phyloP scores from a whole-genome alignment of 1,140 invertebrate genomes.

The Armadillidium nasatum region DNA sequence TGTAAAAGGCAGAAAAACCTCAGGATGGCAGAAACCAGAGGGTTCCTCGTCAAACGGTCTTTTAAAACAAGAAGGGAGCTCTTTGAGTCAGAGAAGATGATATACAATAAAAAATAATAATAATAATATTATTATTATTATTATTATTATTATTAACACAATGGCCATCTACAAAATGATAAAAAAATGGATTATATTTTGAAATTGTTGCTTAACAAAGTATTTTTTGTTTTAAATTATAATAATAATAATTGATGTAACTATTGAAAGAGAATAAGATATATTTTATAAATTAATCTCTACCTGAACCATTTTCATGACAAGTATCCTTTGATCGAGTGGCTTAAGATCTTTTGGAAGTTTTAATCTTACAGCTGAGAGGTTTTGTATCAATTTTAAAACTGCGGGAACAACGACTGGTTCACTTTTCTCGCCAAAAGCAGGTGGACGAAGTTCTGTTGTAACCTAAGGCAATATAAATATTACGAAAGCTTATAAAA shows the following conservation, averaged over 20 bases:
- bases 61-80: no score
- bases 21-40: no score
- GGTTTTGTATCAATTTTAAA: constrained; percentile 73
- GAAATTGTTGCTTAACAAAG: no score
- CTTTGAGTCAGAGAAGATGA: no score
- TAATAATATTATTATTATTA: background rate
- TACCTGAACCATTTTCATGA: constrained; percentile 76
- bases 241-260: background rate
- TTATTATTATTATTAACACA: background rate
- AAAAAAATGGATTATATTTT: no score
- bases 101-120: no score
- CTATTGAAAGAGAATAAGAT: background rate
- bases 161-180: no score
- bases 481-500: background rate
- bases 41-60: no score
- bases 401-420: constrained; percentile 84
- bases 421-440: constrained; percentile 63
- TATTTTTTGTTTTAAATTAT: no score
- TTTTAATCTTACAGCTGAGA: constrained; percentile 84
- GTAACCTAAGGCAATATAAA: constrained; percentile 25
- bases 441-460: constrained; percentile 46
- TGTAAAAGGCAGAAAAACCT: no score
- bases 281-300: constrained; percentile 9
- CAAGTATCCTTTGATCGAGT: constrained; percentile 72
- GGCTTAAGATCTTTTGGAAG: constrained; percentile 77